Base-by-base conservation (phyloP, 1,140 invertebrate species). In the Agrilus planipennis region DNA sequence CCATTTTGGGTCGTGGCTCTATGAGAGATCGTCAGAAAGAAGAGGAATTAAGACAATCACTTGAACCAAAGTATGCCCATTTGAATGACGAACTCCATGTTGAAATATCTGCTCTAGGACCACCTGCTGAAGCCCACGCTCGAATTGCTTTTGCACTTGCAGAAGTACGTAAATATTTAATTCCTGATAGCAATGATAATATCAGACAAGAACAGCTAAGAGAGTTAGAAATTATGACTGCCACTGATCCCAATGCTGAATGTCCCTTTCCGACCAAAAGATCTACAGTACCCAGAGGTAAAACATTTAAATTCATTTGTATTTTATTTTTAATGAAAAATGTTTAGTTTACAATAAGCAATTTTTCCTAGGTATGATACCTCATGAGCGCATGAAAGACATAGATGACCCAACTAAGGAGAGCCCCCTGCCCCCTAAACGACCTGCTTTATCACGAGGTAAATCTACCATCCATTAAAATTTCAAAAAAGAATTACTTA, bases 21-120 rank as follows among this genome's bases (percentile, higher is more conserved):
- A 90, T 92, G 82, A 77, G 85, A 53, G 88, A 92, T 60, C 76
- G 88, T 50, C 73, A 79, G 55, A 92, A 92, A 76, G 88, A 92
- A 64, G 86, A 93, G 61, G 86, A 91, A 60, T 64, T 89, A 7
- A 67, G 87, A 5, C 74, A 77, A 39, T 81, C 82, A 17, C 80
- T 80, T 11, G 89, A 93, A 59, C 81, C 83, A 3, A 89, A 90
- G 62, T 91, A 89, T 66, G 75, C 83, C 10, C 89, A 94, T 62
- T 72, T 93, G 12, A 79, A 77, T 46, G 88, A 92, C 51, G 87
- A 91, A 53, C 70, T 94, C 4, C 89, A 93, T 68, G 84, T 93
- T 1, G 82, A 90, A 62, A 84, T 93, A 42, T 87, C 84, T 37
- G 84, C 86, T 2, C 72, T 78, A 23, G 87, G 86, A 10, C 81